Base-by-base conservation (phyloP, 2,888 invertebrate genomes). In the Agonopterix arenella region DNA sequence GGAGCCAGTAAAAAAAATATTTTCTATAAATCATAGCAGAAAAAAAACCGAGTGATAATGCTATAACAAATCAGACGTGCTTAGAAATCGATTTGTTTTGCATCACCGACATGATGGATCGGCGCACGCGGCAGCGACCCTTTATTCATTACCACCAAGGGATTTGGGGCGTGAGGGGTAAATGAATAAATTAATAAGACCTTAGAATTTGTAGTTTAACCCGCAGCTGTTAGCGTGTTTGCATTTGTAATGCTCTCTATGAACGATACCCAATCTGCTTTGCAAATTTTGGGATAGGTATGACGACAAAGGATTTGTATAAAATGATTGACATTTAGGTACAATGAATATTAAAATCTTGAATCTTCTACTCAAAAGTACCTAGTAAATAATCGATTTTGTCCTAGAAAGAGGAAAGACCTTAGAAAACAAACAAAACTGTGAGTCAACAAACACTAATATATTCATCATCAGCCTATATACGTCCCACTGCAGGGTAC, bases 141-240 rank as follows among this genome's bases (percentile, higher is more conserved):
- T 70, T 57, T 55, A 55, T 57, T 69, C 64, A 63, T 65, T 28
- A 28, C 28, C 62, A 62, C 57, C 61, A 61, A 59, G 62, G 67
- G 73, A 76, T 80, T 77, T 78, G 67, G 81, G 88, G 88, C 88
- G 89, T 84, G 86, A 85, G 83, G 86, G 82, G 84, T 80, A 79
- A 75, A 84, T 84, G 79, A 84, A 85, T 86, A 85, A 76, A 80
- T 83, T 81, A 80, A 80, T 74, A 70, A 63, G 68, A 63, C 67
- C 73, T 72, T 70, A 73, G 70, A 76, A 76, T 70, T 73, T 64
- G 60, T 61, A 63, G 64, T 62, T 60, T 57, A 54, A 56, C 28
- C 57, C 64, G 88, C 88, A 88, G 88, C 88, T 88, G 88, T 76
- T 70, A 53, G 50, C 54, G 64, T 62, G 64, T 67, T 65, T 61